Conservation (phyloP, 1,140 invertebrate genomes). For the Sycophila sp. region DNA sequence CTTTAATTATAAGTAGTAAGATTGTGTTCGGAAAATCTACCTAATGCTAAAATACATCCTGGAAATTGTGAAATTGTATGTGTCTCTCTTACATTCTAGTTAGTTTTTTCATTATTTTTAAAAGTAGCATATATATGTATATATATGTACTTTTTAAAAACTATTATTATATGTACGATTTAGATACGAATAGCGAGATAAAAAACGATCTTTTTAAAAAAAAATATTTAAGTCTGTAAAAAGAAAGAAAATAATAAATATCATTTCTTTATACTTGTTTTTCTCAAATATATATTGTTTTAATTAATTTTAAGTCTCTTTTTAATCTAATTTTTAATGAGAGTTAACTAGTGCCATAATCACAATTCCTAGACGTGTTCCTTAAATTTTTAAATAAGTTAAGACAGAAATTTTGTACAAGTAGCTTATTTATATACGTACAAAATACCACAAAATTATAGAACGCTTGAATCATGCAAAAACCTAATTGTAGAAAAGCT, state of each 20-base stretch:
- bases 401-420: background rate
- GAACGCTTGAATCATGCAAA: no score
- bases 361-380: no score
- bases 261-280: slow-evolving; percentile 27
- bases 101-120: slow-evolving; percentile 26
- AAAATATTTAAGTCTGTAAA: slow-evolving; percentile 19
- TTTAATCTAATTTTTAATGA: no score
- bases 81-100: slow-evolving; percentile 18
- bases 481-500: no score
- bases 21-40: background rate
- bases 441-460: background rate
- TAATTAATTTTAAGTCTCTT: no score
- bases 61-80: slow-evolving; percentile 9
- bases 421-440: background rate
- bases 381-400: no score
- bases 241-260: slow-evolving; percentile 28
- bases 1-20: background rate
- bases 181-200: background rate
- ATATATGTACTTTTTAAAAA: slow-evolving; percentile 17
- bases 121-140: slow-evolving; percentile 12
- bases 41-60: slow-evolving; percentile 14
- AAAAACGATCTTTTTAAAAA: background rate
- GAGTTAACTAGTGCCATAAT: no score
- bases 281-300: no score
- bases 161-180: slow-evolving; percentile 19